Conservation (phyloP, 2,888 invertebrate species). For the Limnephilus auricula region DNA sequence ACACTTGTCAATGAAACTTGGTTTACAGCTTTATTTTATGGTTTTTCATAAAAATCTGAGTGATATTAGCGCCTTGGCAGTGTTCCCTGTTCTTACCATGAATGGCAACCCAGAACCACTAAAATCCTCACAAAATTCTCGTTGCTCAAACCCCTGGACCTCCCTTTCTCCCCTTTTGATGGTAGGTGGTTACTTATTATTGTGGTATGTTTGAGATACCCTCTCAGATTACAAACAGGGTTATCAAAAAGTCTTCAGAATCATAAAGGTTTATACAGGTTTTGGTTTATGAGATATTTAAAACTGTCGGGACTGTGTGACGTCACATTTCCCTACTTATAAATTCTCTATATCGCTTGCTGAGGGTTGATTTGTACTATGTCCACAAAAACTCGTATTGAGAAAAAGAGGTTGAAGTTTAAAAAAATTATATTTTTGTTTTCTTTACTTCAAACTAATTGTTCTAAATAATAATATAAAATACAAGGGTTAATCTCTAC, state of each 20-base stretch:
- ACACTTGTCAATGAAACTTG: conserved; percentile 2
- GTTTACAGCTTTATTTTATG: conserved; percentile 2
- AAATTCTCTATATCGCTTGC: too few relatives aligned
- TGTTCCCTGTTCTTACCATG: background rate
- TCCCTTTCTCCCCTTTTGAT: background rate
- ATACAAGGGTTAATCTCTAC: too few relatives aligned
- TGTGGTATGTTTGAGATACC: background rate
- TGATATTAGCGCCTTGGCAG: background rate
- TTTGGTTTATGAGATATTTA: too few relatives aligned
- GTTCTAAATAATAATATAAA: too few relatives aligned
- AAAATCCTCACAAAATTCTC: background rate
- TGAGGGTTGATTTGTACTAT: too few relatives aligned
- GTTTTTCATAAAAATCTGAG: background rate
- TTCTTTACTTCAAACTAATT: too few relatives aligned
- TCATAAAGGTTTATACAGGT: too few relatives aligned
- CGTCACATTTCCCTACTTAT: too few relatives aligned
- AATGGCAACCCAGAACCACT: background rate
- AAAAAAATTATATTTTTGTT: too few relatives aligned
- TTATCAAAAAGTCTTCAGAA: background rate
- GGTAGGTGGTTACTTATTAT: background rate
- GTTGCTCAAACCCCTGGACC: background rate
- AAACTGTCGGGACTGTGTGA: too few relatives aligned
- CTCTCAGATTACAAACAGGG: background rate
- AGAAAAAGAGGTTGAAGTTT: too few relatives aligned
- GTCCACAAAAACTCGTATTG: too few relatives aligned